Conservation (phyloP, 1,140 invertebrate species). For the Apis mellifera region DNA sequence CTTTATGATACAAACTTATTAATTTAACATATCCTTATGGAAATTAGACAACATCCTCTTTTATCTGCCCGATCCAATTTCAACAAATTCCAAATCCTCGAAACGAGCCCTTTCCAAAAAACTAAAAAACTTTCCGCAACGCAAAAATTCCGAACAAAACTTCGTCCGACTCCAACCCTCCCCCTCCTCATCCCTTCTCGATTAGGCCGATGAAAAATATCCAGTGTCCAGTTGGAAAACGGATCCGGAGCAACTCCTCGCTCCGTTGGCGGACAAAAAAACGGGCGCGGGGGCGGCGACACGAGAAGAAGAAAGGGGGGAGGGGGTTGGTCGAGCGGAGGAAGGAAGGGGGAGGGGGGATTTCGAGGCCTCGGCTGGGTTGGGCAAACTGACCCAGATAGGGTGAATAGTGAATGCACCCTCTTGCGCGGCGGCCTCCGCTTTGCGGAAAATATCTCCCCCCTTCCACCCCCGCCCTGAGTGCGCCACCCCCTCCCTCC, state of each 20-base stretch:
- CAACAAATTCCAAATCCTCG: too few species aligned
- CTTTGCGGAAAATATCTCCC: conserved; percentile 44
- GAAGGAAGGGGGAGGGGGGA: not conserved
- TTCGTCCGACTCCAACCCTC: too few species aligned
- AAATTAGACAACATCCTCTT: too few species aligned
- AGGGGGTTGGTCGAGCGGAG: conserved; percentile 50
- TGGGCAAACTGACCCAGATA: conserved; percentile 68
- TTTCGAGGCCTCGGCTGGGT: conserved; percentile 60
- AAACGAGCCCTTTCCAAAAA: not conserved
- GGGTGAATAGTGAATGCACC: conserved; percentile 63
- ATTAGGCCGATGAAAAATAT: conserved; percentile 20
- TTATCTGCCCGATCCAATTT: too few species aligned
- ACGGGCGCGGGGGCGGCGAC: conserved; percentile 13
- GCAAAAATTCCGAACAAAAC: not conserved
- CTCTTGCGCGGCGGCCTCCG: conserved; percentile 36
- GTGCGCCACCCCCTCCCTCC: not conserved
- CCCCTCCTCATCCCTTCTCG: not conserved
- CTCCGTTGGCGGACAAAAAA: conserved; percentile 23
- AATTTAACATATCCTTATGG: too few species aligned
- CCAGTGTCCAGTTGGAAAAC: not conserved
- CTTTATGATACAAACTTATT: too few species aligned
- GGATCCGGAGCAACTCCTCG: conserved; percentile 3
- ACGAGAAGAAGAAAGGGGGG: not conserved
- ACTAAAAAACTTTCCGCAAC: not conserved
- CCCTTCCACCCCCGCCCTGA: not conserved